A percentile compares a stretch with the other conserved stretches of the same genome.
Evolutionary conservation across 2,888 invertebrate genomes (phyloP).

Genomic region (Tuberolachnus salignus): DNA sequence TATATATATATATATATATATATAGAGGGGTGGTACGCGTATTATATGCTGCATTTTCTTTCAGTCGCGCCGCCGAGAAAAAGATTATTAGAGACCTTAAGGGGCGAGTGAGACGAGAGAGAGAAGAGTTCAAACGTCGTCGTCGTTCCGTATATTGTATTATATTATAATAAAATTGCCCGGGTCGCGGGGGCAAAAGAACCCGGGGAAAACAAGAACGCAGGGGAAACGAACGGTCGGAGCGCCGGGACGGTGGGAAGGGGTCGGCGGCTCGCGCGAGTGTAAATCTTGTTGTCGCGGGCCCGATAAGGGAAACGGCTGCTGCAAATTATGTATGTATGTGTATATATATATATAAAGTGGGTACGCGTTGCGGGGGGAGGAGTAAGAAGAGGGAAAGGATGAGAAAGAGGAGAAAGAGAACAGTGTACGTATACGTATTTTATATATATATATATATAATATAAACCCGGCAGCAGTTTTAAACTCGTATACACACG

Average conservation of each 20-base stretch:
- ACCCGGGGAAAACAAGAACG: too few relatives aligned
- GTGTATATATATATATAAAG: too few relatives aligned
- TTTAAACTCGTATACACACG: conserved; percentile 38
- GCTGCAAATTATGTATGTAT: too few relatives aligned
- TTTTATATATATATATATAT: too few relatives aligned
- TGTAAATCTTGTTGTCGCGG: conserved; percentile 8
- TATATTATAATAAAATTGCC: conserved; percentile 44
- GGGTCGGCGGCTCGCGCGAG: neutral
- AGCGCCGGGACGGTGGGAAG: neutral
- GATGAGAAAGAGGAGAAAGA: neutral
- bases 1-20: too few relatives aligned
- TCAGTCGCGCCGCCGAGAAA: neutral
- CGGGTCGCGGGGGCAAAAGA: conserved; percentile 27
- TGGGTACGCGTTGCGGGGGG: neutral
- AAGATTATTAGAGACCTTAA: neutral
- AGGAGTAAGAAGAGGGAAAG: neutral
- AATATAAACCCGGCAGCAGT: conserved; percentile 46
- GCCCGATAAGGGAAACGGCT: conserved; percentile 26
- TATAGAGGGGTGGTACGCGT: neutral
- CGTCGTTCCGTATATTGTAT: neutral
- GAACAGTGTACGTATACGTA: neutral
- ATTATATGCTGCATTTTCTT: neutral
- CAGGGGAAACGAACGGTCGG: too few relatives aligned
- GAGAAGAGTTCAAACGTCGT: conserved; percentile 48
- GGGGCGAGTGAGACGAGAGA: neutral